Evolutionary conservation across 2,113 vertebrate species (phyloP).

Genomic region (Platichthys flesus): DNA sequence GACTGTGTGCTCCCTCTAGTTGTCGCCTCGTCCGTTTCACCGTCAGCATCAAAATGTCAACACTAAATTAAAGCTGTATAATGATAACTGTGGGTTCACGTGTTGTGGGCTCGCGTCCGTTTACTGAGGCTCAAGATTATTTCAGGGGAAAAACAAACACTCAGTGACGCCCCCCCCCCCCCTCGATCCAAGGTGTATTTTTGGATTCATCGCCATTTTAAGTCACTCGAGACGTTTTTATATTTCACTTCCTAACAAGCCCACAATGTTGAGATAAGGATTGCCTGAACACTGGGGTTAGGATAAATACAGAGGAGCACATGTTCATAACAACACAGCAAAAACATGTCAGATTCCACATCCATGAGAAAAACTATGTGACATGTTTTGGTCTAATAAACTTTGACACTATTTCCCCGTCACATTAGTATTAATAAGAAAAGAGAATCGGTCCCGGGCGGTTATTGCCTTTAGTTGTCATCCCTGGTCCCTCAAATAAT

Average conservation of each 20-base stretch:
- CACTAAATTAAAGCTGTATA: slow-evolving; percentile 59
- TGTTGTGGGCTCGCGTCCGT: slow-evolving; percentile 15
- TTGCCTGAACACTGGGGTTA: slow-evolving; percentile 34
- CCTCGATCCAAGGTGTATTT: not conserved
- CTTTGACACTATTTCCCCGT: slow-evolving; percentile 40
- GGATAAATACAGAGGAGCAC: slow-evolving; percentile 48
- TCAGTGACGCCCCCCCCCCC: not conserved
- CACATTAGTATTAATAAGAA: slow-evolving; percentile 27
- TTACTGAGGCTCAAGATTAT: not conserved
- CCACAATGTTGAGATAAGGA: slow-evolving; percentile 1
- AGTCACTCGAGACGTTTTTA: not conserved
- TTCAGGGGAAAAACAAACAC: not conserved
- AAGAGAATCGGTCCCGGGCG: slow-evolving; percentile 30
- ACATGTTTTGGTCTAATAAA: slow-evolving; percentile 47
- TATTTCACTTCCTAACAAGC: slow-evolving; percentile 6
- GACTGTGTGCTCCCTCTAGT: slow-evolving; percentile 36
- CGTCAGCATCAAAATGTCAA: slow-evolving; percentile 38
- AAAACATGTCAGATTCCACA: slow-evolving; percentile 45
- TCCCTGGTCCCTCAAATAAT: slow-evolving; percentile 59
- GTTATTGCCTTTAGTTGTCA: slow-evolving; percentile 64
- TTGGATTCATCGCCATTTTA: slow-evolving; percentile 22
- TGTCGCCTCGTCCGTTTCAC: slow-evolving; percentile 8
- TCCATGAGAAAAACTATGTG: slow-evolving; percentile 14
- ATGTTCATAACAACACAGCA: slow-evolving; percentile 38
- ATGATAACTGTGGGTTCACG: slow-evolving; percentile 26